Base-by-base conservation (phyloP, 2,888 invertebrate genomes). In the Thyatira batis region DNA sequence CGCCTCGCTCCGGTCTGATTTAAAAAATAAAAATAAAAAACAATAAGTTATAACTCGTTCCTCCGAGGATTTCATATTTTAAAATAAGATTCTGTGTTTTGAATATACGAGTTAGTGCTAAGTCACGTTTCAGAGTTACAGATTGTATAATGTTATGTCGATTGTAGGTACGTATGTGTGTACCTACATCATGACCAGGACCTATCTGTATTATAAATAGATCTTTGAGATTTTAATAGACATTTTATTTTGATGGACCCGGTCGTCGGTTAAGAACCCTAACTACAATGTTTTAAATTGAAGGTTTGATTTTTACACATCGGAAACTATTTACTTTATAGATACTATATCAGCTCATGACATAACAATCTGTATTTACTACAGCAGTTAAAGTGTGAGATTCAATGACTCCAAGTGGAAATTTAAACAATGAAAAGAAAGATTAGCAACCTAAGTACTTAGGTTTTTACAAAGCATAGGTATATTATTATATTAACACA, bases 11-110 rank as follows among this genome's bases (percentile, higher is more conserved):
- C 65, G 69, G 61, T 67, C 65, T 64, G 78, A 82, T 76, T 79
- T 71, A 61, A 78, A 82, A 77, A 73, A 80, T 80, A 78, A 80
- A 75, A 71, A 72, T 73, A 73, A 69, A 67, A 74, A 75, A 73
- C 65, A 69, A 65, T 53, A 44, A 60, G 55, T 53, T 57, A 77
- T 76, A 84, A 86, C 87, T 80, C 76, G 88, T 86, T 85, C 39
- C 39, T 39, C 80, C 57, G 75, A 82, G 84, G 85, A 86, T 87
- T 89, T 88, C 86, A 87, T 88, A 89, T 89, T 89, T 87, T 82
- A 84, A 85, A 86, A 85, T 86, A 78, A 85, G 83, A 78, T 75
- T 85, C 78, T 78, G 65, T 75, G 73, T 82, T 85, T 82, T 84
- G 85, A 84, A 85, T 87, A 81, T 65, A 78, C 69, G 67, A 73